Base-by-base conservation (phyloP, 92 coral and sea anemone genomes). In the Virgularia gustaviana region DNA sequence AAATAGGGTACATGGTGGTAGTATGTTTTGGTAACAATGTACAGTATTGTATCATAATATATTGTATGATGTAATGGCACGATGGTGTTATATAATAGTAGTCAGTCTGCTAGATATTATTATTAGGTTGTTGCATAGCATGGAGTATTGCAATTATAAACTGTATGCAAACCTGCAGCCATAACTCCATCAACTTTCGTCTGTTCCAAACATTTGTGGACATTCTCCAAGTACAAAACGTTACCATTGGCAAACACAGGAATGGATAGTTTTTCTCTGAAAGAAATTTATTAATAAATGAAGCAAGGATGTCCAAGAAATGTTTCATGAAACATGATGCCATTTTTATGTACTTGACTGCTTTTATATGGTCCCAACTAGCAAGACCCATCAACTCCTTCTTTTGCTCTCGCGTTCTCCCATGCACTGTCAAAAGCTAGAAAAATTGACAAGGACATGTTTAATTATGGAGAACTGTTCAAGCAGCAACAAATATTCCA, bases 141-240 rank as follows among this genome's bases (percentile, higher is more conserved):
- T n/a, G n/a, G n/a, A n/a, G n/a, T n/a, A n/a, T n/a, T n/a, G n/a
- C n/a, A n/a, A n/a, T n/a, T n/a, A n/a, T n/a, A n/a, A n/a, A n/a
- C n/a, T n/a, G n/a, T n/a, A n/a, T n/a, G n/a, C n/a, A n/a, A n/a
- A 92, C 98, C 98, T 75, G 98, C 98, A 15, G 94, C 80, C 98
- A 92, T 92, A 2, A 92, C 87, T 2, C 98, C 98, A 84, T 86
- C 89, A 54, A 81, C 91, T 59, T 94, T 89, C 29, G 96, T 89
- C 34, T 87, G 75, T 1, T 78, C 83, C 72, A 92, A 71, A 71
- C 98, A 92, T 23, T 75, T 78, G 8, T 81, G 63, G 9, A 92
- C 89, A 54, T 92, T 96, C 24, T 80, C 71, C 15, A 92, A 80
- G 36, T 89, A 89, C 19, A 79, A 87, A 59, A 92, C 87, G 68